Evolutionary conservation across 1,140 invertebrate genomes (phyloP).

Genomic region (Oncopodura yosiiana): DNA sequence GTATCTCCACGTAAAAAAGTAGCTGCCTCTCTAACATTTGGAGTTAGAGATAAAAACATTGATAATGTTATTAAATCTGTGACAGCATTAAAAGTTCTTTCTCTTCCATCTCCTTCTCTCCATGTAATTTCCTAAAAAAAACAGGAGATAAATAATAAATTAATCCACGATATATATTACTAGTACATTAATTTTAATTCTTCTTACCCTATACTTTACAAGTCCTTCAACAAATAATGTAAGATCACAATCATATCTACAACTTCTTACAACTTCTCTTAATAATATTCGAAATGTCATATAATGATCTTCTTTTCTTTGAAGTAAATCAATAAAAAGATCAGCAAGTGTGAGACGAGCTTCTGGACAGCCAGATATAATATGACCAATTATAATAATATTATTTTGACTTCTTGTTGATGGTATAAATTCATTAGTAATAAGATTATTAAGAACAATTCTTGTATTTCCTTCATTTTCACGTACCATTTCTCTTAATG

Average conservation of each 20-base stretch:
- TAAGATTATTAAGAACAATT: constrained; percentile 79
- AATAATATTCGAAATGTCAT: constrained; percentile 69
- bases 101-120: constrained; percentile 39
- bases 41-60: constrained; percentile 68
- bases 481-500: constrained; percentile 67
- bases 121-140: constrained; percentile 22
- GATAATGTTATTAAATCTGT: constrained; percentile 75
- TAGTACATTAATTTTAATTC: background rate
- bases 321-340: constrained; percentile 69
- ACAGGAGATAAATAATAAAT: background rate
- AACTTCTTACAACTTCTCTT: constrained; percentile 75
- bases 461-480: constrained; percentile 70
- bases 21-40: constrained; percentile 62
- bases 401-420: constrained; percentile 86
- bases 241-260: constrained; percentile 62
- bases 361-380: constrained; percentile 72
- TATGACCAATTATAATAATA: constrained; percentile 72
- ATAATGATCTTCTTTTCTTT: constrained; percentile 82
- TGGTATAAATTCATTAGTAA: constrained; percentile 85
- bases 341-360: constrained; percentile 67
- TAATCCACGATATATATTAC: constrained; percentile 14
- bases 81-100: constrained; percentile 71
- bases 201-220: constrained; percentile 45
- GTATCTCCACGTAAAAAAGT: constrained; percentile 53
- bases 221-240: constrained; percentile 56